Base-by-base conservation (phyloP, 2,113 vertebrate species). In the Copsychus sechellarum region DNA sequence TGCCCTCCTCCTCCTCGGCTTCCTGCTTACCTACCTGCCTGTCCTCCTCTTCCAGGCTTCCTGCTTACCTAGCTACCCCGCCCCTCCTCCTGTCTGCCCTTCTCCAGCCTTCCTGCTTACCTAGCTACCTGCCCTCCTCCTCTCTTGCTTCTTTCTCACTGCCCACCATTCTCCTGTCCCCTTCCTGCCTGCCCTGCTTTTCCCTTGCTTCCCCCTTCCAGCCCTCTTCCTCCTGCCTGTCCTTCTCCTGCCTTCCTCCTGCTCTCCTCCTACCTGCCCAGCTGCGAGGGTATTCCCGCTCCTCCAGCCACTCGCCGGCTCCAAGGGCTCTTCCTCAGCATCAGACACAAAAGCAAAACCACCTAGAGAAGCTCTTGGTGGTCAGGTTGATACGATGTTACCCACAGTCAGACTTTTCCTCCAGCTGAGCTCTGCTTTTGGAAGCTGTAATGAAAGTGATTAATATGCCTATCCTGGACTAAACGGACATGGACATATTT, bases 401-500 rank as follows among this genome's bases (percentile, higher is more conserved):
- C 21, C 26, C 20, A 3, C 40, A 43, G 54, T 42, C 33, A 31
- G 56, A 16, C 8, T 40, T 20, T n/a, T 24, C 11, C 34, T 48
- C 24, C 34, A 4, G 4, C 23, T 6, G 47, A 38, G 40, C 47
- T 8, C 28, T 2, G 15, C 4, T 36, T 61, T 24, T 12, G 18
- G n/a, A 53, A 51, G 40, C 48, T 53, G 34, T 31, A 18, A 38
- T 8, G 33, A 18, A 56, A 47, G 76, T 0, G 2, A 7, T 28
- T 28, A 6, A 51, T 20, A 5, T 2, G 24, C 9, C 3, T 65
- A 20, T 34, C 47, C 34, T 8, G 61, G 38, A 19, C 57, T 51
- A 20, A 58, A 56, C 0, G 25, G 29, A 9, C 12, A 1, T 1
- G 34, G 17, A 24, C 14, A 0, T 45, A 15, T 22, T 54, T 50